These are phyloP conservation scores for Ennomos quercinarius DNA, from an alignment of 2,888 invertebrate genomes.

Conservation along the genomic window DNA sequence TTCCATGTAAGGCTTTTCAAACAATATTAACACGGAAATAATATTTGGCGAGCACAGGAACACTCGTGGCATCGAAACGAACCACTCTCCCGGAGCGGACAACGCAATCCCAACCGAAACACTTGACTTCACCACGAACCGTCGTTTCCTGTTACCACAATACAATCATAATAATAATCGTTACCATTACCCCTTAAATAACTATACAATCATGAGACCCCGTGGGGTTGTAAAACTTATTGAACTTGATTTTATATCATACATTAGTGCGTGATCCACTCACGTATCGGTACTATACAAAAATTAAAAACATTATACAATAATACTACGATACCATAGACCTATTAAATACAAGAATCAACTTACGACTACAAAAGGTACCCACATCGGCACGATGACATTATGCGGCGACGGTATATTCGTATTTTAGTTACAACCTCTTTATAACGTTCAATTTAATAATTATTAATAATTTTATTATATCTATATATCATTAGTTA, in stretches of 20 bases:
- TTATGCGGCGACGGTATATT: slow-evolving; percentile 68
- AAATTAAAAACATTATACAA: slow-evolving; percentile 84
- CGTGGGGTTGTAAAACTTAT: slow-evolving; percentile 71
- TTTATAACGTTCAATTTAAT: slow-evolving; percentile 75
- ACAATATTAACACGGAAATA: slow-evolving; percentile 1
- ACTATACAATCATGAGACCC: slow-evolving; percentile 75
- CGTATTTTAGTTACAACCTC: slow-evolving; percentile 82
- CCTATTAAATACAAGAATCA: slow-evolving; percentile 81
- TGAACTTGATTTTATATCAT: slow-evolving; percentile 71
- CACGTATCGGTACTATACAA: slow-evolving; percentile 81
- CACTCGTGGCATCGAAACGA: slow-evolving; percentile 15
- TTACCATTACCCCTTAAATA: slow-evolving; percentile 76
- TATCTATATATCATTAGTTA: slow-evolving; percentile 65
- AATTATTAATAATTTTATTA: slow-evolving; percentile 67
- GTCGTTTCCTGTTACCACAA: slow-evolving; percentile 43
- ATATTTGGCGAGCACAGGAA: slow-evolving; percentile 10
- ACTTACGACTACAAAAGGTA: slow-evolving; percentile 75
- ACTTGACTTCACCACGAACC: slow-evolving; percentile 43
- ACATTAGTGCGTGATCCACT: slow-evolving; percentile 67
- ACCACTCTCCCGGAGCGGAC: slow-evolving; percentile 12
- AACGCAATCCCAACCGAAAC: slow-evolving; percentile 33
- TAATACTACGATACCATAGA: slow-evolving; percentile 80
- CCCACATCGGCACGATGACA: slow-evolving; percentile 65
- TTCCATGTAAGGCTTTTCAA: slow-evolving; percentile 9
- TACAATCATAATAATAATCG: slow-evolving; percentile 53